Base-by-base conservation (phyloP, 1,140 invertebrate genomes). In the Listronotus oregonensis region DNA sequence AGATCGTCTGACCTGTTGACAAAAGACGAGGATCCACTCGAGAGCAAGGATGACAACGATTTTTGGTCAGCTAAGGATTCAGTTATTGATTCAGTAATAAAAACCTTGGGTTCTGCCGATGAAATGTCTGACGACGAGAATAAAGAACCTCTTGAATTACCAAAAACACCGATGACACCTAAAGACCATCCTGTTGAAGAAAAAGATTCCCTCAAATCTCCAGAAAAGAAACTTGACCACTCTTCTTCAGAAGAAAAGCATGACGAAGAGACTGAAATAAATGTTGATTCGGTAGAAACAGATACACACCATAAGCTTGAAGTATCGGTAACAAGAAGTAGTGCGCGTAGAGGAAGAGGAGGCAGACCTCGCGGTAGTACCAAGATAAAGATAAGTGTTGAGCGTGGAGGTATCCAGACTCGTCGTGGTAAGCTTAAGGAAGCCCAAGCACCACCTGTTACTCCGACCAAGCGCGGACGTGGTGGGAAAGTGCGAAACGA, bases 41-140 rank as follows among this genome's bases (percentile, higher is more conserved):
- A 83, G 54, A 83, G 80, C 59, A 88, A 88, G 70, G 88, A 90
- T 66, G 89, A 91, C 71, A 89, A 84, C 73, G 88, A 90, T 74
- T 87, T 85, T 71, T 90, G 89, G 89, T 87, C 87, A 18, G 86
- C 87, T 1, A 90, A 90, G 77, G 89, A 91, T 70, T 65, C 63
- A 0, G 83, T 90, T 1, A 89, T 90, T 59, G 89, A 91, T 67
- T 90, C 88, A 31, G 89, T 92, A 12, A 91, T 92, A 54, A 90
- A 91, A 75, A 87, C 87, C 5, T 67, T 86, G 0, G 85, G 84
- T 78, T 80, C 81, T 10, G 80, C 82, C 1, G 63, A 77, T 8
- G 82, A 84, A 61, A 69, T 81, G 0, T 73, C 72, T 8, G 83
- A 82, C 52, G 69, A 11, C 8, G 51, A 63, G 54, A 52, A 58